A percentile compares a stretch with the other conserved stretches of the same genome.
Conservation (phyloP, 1,140 invertebrate genomes). For the Trichoplusia ni region DNA sequence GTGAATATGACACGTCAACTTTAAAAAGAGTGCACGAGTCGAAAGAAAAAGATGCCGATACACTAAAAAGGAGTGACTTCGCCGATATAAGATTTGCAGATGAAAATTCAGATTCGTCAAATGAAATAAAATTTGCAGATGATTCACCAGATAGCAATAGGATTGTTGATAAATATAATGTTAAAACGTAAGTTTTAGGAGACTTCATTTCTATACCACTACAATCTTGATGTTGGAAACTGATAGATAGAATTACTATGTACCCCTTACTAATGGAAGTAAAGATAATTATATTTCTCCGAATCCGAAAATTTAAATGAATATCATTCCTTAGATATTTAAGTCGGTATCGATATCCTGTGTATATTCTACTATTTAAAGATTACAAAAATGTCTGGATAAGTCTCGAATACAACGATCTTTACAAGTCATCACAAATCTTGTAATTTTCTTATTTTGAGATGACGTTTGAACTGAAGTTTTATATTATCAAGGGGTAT, state of each 20-base stretch:
- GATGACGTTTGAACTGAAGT: neutral
- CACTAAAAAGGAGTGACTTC: constrained; percentile 65
- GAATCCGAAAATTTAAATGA: too few relatives aligned
- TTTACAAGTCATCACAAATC: too few relatives aligned
- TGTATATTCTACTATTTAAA: too few relatives aligned
- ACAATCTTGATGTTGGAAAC: constrained; percentile 25
- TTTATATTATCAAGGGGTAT: neutral
- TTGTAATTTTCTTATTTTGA: too few relatives aligned
- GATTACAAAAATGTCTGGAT: too few relatives aligned
- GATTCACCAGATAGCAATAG: constrained; percentile 76
- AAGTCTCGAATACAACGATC: too few relatives aligned
- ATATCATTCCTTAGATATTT: too few relatives aligned
- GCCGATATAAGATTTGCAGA: constrained; percentile 77
- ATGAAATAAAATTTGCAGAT: constrained; percentile 76
- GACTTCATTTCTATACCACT: too few relatives aligned
- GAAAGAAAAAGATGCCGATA: constrained; percentile 63
- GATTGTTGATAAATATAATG: constrained; percentile 66
- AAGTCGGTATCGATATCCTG: too few relatives aligned
- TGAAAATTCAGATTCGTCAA: constrained; percentile 77
- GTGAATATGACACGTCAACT: constrained; percentile 63
- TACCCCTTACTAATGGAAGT: neutral
- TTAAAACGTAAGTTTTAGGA: constrained; percentile 56
- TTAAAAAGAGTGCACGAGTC: constrained; percentile 70
- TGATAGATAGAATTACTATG: constrained; percentile 12
- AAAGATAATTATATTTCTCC: neutral